Base-by-base conservation (phyloP, 2,888 invertebrate genomes). In the Nemotelus nigrinus region DNA sequence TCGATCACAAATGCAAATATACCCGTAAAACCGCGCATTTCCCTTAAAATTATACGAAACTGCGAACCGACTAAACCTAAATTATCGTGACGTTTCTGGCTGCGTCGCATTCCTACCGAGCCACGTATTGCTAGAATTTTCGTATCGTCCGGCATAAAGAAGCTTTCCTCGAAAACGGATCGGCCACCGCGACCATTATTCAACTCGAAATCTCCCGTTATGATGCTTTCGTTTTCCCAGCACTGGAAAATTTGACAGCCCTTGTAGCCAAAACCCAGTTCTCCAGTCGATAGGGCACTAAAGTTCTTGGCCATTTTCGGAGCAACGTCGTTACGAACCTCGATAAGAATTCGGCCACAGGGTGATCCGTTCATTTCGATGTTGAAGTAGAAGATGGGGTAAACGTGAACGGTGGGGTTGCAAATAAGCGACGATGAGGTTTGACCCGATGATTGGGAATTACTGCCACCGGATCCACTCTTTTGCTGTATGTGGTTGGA, bases 271-370 rank as follows among this genome's bases (percentile, higher is more conserved):
- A 92, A 90, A 45, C 94, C 93, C 50, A 91, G 89, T 83, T 93
- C 93, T 68, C 93, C 93, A 7, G 92, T 92, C 41, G 92, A 89
- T 65, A 94, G 87, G 43, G 92, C 90, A 75, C 91, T 90, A 85
- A 94, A 94, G 86, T 94, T 94, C 84, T 93, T 92, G 48, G 93
- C 91, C 94, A 94, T 94, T 84, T 92, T 92, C 39, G 94, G 94
- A 39, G 94, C 94, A 48, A 91, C 92, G 86, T 94, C 94, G 63
- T 92, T 92, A 78, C 93, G 89, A 48, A 93, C 93, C 85, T 94
- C 94, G 81, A 94, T 92, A 60, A 94, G 91, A 79, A 94, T 90
- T 48, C 94, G 90, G 0, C 94, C 94, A 81, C 91, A 89, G 1
- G 91, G 90, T 44, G 90, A 87, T 6, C 93, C 92, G 85, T 93